A percentile compares a stretch with the other conserved stretches of the same genome.
phyloP scores from a whole-genome alignment of 2,888 invertebrate species.

The Drosophila leonis region DNA sequence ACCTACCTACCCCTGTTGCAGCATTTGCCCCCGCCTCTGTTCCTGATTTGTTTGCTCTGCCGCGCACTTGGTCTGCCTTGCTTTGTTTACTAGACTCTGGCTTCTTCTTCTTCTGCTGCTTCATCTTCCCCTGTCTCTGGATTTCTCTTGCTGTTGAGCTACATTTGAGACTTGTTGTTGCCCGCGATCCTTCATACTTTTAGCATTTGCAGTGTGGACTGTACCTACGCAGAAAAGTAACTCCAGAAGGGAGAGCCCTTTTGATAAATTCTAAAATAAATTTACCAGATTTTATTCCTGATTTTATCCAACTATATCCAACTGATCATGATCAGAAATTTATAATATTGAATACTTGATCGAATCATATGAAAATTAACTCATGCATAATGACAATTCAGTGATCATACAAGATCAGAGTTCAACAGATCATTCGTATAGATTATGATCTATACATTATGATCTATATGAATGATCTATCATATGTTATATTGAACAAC shows the following conservation, averaged over 20 bases:
- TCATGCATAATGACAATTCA: background rate
- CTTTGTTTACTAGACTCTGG: slow-evolving; percentile 49
- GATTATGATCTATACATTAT: background rate
- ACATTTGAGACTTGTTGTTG: slow-evolving; percentile 28
- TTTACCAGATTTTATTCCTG: too few relatives aligned
- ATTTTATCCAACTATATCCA: too few relatives aligned
- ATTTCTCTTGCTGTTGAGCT: slow-evolving; percentile 18
- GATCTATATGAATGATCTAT: background rate
- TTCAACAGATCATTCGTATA: background rate
- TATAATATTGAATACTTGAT: background rate
- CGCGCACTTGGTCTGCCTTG: slow-evolving; percentile 42
- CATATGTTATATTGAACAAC: too few relatives aligned
- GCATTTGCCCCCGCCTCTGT: background rate
- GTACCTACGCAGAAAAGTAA: slow-evolving; percentile 43
- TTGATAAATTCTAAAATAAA: background rate
- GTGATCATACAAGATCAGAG: background rate
- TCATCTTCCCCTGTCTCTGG: slow-evolving; percentile 14
- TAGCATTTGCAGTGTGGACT: slow-evolving; percentile 43
- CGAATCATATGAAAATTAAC: background rate
- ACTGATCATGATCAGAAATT: background rate
- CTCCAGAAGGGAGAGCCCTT: background rate
- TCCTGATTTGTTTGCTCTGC: slow-evolving; percentile 64
- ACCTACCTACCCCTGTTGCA: background rate
- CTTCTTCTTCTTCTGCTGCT: too few relatives aligned
- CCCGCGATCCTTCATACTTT: slow-evolving; percentile 58